Evolutionary conservation across 2,888 invertebrate species (phyloP), one percentile per base, ranked within the genome.

Genomic region (Drosophila diplacantha): DNA sequence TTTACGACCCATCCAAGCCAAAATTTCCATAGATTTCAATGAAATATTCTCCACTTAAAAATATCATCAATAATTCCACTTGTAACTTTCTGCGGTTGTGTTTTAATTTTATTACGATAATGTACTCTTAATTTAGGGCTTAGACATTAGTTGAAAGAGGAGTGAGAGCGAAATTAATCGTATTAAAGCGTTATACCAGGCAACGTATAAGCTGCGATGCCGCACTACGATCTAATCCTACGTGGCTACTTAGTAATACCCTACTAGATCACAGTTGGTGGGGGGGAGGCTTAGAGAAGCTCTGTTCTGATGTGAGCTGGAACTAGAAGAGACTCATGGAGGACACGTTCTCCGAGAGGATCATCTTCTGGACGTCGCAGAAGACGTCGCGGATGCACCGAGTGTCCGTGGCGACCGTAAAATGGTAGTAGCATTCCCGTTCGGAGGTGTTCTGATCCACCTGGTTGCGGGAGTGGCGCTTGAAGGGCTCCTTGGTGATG

Each of bases 351-450:
- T 87, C 87, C 29, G 85, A 85, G 6, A 93, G 85, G 74, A 93
- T 92, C 89, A 92, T 92, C 77, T 91, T 90, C 74, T 93, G 93
- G 0, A 94, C 92, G 84, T 93, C 93, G n/a, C 92, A 88, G 86
- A 94, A 94, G 0, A 94, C 93, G 6, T 90, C 91, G 29, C 91
- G 90, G 11, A 94, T 92, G 84, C 94, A 94, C 75, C 92, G 91
- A 0, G 94, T 94, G 83, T 94, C 93, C 0, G 94, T 94, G 7
- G 94, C 94, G 0, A 92, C 91, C 0, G 94, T 94, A 83, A 91
- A 93, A 85, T 94, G 94, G 85, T 92, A 92, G 85, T 92, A 94
- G 71, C 92, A 92, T 73, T 92, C 91, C 5, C 93, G 85, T 0
- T 90, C 86, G 2, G 88, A 84, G 41, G 85, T 85, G 32, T 87